A percentile compares a stretch with the other conserved stretches of the same genome.
phyloP scores from a whole-genome alignment of 2,888 invertebrate genomes.

The Zele albiditarsus region DNA sequence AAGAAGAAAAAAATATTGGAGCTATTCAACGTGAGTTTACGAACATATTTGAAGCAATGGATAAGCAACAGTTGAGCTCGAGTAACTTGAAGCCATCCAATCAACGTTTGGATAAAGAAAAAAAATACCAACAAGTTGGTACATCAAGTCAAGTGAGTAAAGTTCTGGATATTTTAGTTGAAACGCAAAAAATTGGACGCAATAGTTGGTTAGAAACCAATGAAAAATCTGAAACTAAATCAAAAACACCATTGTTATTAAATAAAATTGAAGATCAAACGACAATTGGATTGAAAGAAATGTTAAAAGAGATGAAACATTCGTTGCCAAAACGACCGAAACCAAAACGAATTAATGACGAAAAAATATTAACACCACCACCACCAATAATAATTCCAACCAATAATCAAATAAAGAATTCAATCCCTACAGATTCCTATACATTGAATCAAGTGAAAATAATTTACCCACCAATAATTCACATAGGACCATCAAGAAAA shows the following conservation, averaged over 20 bases:
- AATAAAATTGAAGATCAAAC: slow-evolving; percentile 59
- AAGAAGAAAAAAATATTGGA: background rate
- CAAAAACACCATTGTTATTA: slow-evolving; percentile 42
- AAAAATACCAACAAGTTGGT: slow-evolving; percentile 47
- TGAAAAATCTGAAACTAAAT: slow-evolving; percentile 39
- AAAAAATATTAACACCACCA: slow-evolving; percentile 31
- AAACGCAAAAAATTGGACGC: slow-evolving; percentile 58
- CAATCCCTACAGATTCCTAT: slow-evolving; percentile 10
- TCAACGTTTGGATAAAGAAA: slow-evolving; percentile 24
- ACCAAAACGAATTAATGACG: slow-evolving; percentile 58
- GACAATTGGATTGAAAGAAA: slow-evolving; percentile 76
- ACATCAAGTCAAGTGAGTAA: slow-evolving; percentile 61
- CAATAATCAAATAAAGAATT: background rate
- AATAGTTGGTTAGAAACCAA: slow-evolving; percentile 42
- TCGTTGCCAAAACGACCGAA: slow-evolving; percentile 79
- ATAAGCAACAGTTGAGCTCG: slow-evolving; percentile 55
- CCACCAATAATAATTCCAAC: background rate
- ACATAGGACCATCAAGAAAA: slow-evolving; percentile 39
- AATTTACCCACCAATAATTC: slow-evolving; percentile 46
- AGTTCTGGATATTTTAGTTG: slow-evolving; percentile 61
- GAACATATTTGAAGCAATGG: slow-evolving; percentile 65
- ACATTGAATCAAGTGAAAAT: slow-evolving; percentile 39
- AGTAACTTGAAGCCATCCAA: slow-evolving; percentile 51
- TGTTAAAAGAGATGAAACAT: slow-evolving; percentile 86
- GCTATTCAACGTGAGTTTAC: slow-evolving; percentile 59